These are phyloP conservation scores for Clusia tigrina DNA, from an alignment of 2,888 invertebrate genomes.

Conservation along the genomic window DNA sequence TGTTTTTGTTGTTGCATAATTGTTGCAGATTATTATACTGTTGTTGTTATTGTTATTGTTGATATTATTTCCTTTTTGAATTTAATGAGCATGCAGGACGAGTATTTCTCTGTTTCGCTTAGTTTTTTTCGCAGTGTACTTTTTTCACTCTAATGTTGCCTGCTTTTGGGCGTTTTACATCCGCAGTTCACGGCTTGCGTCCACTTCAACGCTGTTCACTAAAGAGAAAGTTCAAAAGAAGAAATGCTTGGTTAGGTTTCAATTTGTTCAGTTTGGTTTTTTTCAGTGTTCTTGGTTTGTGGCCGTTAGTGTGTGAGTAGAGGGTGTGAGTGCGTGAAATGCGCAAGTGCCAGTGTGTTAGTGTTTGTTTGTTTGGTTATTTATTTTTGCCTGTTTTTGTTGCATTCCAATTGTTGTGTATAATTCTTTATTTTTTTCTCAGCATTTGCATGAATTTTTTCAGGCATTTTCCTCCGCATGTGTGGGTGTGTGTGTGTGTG, in stretches of 20 bases:
- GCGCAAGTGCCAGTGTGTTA: conserved; percentile 36
- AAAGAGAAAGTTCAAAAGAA: background rate
- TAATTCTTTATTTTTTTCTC: conserved; percentile 9
- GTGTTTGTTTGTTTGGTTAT: conserved; percentile 13
- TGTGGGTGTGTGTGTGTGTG: background rate
- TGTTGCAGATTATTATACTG: too few relatives aligned
- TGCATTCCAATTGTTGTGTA: background rate
- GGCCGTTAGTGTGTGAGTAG: conserved; percentile 20
- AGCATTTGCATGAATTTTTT: conserved; percentile 23
- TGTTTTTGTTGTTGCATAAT: too few relatives aligned
- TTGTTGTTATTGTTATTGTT: too few relatives aligned
- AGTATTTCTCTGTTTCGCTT: conserved; percentile 6
- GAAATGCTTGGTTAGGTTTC: background rate
- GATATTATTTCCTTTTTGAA: background rate
- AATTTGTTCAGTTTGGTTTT: conserved; percentile 8
- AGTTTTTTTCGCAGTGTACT: conserved; percentile 26
- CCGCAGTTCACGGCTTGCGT: background rate
- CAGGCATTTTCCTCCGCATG: background rate
- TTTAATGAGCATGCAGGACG: background rate
- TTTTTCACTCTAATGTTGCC: conserved; percentile 49
- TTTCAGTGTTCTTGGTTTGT: conserved; percentile 16
- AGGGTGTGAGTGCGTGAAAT: conserved; percentile 25
- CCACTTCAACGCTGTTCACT: background rate
- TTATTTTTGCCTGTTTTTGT: conserved; percentile 28
- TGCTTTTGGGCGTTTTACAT: conserved; percentile 44